Conservation (phyloP, 1,140 invertebrate genomes). For the Pachyrhynchus sulphureomaculatus region DNA sequence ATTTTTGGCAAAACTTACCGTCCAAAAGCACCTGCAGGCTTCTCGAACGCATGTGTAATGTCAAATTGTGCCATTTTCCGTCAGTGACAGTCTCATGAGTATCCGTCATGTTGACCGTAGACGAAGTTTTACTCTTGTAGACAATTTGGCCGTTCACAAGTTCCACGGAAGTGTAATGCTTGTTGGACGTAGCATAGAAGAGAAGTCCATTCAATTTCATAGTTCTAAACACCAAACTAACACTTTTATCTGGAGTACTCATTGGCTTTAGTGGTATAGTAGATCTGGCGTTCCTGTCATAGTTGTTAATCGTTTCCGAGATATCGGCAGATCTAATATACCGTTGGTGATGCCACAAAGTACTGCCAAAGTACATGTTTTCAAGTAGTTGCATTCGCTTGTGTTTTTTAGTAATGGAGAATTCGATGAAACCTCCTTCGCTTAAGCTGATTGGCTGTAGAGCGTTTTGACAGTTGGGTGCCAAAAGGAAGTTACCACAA, state of each 20-base stretch:
- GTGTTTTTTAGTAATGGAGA: slow-evolving; percentile 80
- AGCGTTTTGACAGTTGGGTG: slow-evolving; percentile 76
- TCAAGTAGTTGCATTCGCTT: slow-evolving; percentile 81
- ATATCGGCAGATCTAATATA: too few species aligned
- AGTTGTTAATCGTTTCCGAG: too few species aligned
- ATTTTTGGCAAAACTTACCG: slow-evolving; percentile 42
- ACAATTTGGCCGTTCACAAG: slow-evolving; percentile 69
- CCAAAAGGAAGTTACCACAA: slow-evolving; percentile 67
- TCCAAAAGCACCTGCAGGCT: slow-evolving; percentile 72
- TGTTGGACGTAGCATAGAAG: slow-evolving; percentile 80
- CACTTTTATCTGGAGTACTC: slow-evolving; percentile 61
- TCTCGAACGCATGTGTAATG: slow-evolving; percentile 66
- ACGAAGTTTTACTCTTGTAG: slow-evolving; percentile 74
- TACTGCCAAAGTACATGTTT: slow-evolving; percentile 71
- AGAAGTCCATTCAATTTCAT: slow-evolving; percentile 73
- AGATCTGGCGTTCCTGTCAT: slow-evolving; percentile 30
- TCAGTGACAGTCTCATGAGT: slow-evolving; percentile 63
- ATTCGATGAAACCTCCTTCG: slow-evolving; percentile 76
- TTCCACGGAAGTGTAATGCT: slow-evolving; percentile 83
- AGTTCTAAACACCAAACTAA: slow-evolving; percentile 83
- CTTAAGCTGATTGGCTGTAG: slow-evolving; percentile 77
- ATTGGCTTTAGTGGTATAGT: slow-evolving; percentile 42
- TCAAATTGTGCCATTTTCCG: slow-evolving; percentile 85
- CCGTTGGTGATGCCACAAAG: slow-evolving; percentile 59
- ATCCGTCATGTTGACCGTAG: slow-evolving; percentile 79